Evolutionary conservation across 2,113 vertebrate genomes (phyloP), one percentile per base, ranked within the genome.

Genomic region (Empidonax traillii): DNA sequence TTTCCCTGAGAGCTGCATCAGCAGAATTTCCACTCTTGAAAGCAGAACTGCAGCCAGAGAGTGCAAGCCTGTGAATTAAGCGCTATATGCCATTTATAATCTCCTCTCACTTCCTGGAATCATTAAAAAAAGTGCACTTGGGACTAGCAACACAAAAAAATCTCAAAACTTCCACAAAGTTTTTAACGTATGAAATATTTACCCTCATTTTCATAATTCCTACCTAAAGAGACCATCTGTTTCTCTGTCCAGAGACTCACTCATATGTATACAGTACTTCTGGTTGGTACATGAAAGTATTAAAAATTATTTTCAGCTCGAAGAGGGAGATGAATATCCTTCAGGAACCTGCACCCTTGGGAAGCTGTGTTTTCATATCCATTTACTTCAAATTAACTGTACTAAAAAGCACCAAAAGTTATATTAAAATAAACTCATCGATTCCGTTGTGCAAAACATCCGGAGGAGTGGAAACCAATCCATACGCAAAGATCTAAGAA

Each of bases 121-220:
- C 71, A 81, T 59, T 73, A 90, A 65, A 63, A 95, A 94, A 85
- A 89, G 25, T 14, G 27, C 76, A n/a, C 18, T 41, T 52, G 78
- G 65, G 83, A 90, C 58, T 33, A 24, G 52, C 47, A 58, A 79
- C 13, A 52, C 0, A 2, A 87, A 82, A 93, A 66, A 27, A 11
- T 33, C 37, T 27, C 84, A 83, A 91, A 94, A 95, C 41, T 79
- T 82, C 46, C 41, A 89, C 31, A 1, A 46, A 59, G 28, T 6
- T 77, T 92, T 20, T 33, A 11, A 94, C 85, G 21, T 76, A 79
- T 92, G 67, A 88, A 97, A 89, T 71, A 81, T 86, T 96, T 93
- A 94, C 91, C 77, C 35, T 90, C 31, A 72, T 82, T 93, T 96
- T 95, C 79, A 69, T 87, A 95, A 79, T 85, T 96, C 59, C 18